Base-by-base conservation (phyloP, 2,888 invertebrate genomes). In the Plagodis dolabraria region DNA sequence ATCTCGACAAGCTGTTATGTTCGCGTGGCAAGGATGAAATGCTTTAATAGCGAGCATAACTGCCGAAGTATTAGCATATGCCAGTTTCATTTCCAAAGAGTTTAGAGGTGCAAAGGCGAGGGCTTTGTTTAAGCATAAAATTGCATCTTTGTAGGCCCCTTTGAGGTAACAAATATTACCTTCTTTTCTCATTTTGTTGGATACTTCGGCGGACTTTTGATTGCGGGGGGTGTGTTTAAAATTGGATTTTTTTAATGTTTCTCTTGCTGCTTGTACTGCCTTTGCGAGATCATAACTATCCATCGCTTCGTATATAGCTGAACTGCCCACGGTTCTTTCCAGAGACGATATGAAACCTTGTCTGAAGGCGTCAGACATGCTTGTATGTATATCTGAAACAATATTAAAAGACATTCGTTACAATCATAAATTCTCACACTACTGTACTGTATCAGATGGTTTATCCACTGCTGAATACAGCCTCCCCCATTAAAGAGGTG, bases 41-140 rank as follows among this genome's bases (percentile, higher is more conserved):
- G 60, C 54, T 44, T 50, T 43, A 8, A 63, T 61, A 9, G 36
- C 7, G 12, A 55, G 50, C 6, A 59, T 43, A 0, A 55, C 63
- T 7, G 63, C 64, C 0, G 67, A 59, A 11, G 59, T 52, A 38
- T 65, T 63, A 7, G 57, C 40, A 7, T 57, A 55, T 0, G 64
- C 64, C 5, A 63, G 11, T 7, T 33, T 48, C 7, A 59, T 22
- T 55, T 67, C 63, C 0, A 54, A 7, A 2, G 67, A 61, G 11
- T n/a, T 0, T 0, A 38, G 35, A 0, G 64, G 63, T 2, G 64
- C 64, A 0, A 9, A 50, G 0, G 63, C 56, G 0, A 67, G 43
- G 4, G 67, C 60, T n/a, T 53, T 53, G n/a, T 63, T 65, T 50
- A 55, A 67, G 0, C 0, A 47, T 5, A 40, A 0, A 7, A 64